These are phyloP conservation scores for Pristionchus fissidentatus DNA, from an alignment of 2,888 invertebrate genomes.

Conservation along the genomic window DNA sequence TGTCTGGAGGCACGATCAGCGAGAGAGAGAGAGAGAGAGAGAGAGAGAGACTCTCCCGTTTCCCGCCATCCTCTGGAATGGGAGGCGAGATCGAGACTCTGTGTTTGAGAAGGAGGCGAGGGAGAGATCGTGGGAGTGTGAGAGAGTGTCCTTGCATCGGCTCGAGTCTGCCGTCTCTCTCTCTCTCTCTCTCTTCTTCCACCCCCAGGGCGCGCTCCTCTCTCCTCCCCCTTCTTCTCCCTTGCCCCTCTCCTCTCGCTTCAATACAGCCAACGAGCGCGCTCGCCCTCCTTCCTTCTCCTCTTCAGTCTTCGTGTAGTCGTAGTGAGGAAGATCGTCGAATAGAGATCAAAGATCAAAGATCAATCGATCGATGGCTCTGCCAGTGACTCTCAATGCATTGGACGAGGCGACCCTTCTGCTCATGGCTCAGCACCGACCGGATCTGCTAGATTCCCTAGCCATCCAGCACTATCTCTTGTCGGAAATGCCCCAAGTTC, in stretches of 20 bases:
- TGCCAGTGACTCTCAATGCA: constrained; percentile 38
- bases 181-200: constrained; percentile 48
- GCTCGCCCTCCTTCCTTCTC: neutral
- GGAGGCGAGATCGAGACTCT: neutral
- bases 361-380: constrained; percentile 25
- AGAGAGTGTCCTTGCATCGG: constrained; percentile 41
- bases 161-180: constrained; percentile 50
- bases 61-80: constrained; percentile 20
- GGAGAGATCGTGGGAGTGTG: neutral
- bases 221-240: constrained; percentile 39
- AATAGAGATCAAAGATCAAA: neutral
- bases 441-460: constrained; percentile 38
- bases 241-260: neutral
- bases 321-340: neutral
- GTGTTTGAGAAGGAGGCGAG: constrained; percentile 13
- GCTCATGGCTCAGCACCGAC: constrained; percentile 45
- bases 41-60: constrained; percentile 13
- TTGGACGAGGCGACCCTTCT: constrained; percentile 38
- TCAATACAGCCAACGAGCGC: neutral
- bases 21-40: neutral
- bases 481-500: constrained; percentile 40
- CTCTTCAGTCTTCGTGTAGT: neutral
- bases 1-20: neutral
- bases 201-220: constrained; percentile 51
- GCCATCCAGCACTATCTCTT: constrained; percentile 46